Evolutionary conservation across 2,888 invertebrate species (phyloP), one percentile per base, ranked within the genome.

Genomic region (Stenodema calcarata): DNA sequence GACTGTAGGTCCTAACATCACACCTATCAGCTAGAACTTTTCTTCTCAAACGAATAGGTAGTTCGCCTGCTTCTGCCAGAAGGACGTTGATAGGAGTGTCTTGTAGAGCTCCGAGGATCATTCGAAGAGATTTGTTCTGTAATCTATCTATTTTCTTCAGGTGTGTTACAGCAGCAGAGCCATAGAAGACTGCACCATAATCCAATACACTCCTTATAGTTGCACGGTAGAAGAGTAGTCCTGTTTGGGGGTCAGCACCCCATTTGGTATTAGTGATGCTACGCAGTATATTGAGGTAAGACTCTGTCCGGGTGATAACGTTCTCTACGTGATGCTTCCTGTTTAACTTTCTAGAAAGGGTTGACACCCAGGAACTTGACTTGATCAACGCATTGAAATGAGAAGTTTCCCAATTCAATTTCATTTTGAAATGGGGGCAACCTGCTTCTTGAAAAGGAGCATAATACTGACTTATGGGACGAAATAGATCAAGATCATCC

Each of bases 181-280:
- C 81, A 16, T 54, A 81, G 23, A 81, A 81, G 7, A 81, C 27
- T 6, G 50, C 42, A 0, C 81, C 54, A 54, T 47, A 47, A 16
- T 47, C 47, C 47, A 47, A 2, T 12, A 47, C 47, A 16, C 47
- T 47, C 12, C 47, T 47, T 16, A 81, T 28, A 0, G 81, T 81
- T 12, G 81, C 23, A 0, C 12, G 14, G 30, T 50, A 54, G 28
- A 80, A 80, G 1, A 80, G 44, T 18, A 42, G 11, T 18, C 23
- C 47, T 14, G 35, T 50, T 0, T 2, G 30, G 18, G 54, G 81
- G 54, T 81, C 81, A 16, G 81, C 81, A n/a, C 81, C 81, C 35
- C 41, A 41, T n/a, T 16, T 16, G 27, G 41, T 79, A 27, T 41
- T 42, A 4, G 79, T 93, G 93, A 93, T 28, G 73, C 28, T 28